Base-by-base conservation (phyloP, 2,113 vertebrate species). In the Antennarius striatus region DNA sequence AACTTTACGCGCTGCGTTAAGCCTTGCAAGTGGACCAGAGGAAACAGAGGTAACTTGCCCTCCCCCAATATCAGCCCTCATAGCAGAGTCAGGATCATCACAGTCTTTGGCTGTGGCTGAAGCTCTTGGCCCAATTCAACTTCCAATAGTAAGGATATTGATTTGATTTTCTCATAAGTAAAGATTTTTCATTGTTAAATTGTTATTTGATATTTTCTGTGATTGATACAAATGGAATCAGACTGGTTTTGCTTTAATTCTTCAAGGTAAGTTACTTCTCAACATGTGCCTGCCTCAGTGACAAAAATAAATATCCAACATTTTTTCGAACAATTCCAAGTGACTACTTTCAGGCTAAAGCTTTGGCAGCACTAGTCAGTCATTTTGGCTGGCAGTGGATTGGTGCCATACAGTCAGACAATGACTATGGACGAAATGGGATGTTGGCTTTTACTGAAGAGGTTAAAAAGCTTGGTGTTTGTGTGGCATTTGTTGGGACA, bases 61-160 rank as follows among this genome's bases (percentile, higher is more conserved):
- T 56, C 81, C 89, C 15, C 68, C 88, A 4, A 62, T 93, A 30
- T 88, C 91, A 56, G 92, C 89, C 0, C 40, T 94, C 7, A 86
- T 93, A 15, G 92, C 90, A 12, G 92, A 92, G 28, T 83, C 93
- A 8, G 92, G 91, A 32, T 94, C 93, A 15, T 89, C 93, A 28
- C 92, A 93, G 73, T 93, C 93, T 0, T 45, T 92, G 55, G 84
- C 81, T 70, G 81, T 91, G 50, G 89, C 93, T 28, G 89, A 86
- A 63, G 61, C 73, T 47, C 75, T 94, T 28, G 91, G 91, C 58
- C 88, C 92, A 14, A 93, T 94, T 73, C 70, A 83, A 79, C 51
- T 94, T 29, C 91, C 93, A 52, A 49, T 91, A 66, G 92, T 94
- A 90, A 88, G 22, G 22, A 22, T 22, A 22, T 22, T 22, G 22